Base-by-base conservation (phyloP, 2,113 vertebrate genomes). In the Struthio camelus region DNA sequence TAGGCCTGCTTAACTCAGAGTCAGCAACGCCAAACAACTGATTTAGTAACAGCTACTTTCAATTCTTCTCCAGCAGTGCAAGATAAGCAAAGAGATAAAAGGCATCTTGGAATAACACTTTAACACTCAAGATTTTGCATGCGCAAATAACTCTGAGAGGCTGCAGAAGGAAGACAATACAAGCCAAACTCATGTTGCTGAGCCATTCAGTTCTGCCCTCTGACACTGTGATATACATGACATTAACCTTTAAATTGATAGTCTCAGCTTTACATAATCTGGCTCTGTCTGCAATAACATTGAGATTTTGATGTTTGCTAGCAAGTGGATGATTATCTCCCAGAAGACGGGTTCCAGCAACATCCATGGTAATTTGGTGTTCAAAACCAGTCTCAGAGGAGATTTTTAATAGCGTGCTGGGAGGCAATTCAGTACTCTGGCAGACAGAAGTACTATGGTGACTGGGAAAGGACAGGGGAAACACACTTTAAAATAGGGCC, bases 161-260 rank as follows among this genome's bases (percentile, higher is more conserved):
- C 5, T 76, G 64, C 0, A 1, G 80, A 84, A 84, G 69, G 73
- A 91, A 78, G 85, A 89, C 70, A 87, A 73, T 11, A 79, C 38
- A 48, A 94, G 38, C 62, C 66, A 82, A 93, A 6, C 20, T 78
- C 28, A 12, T 8, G 18, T 17, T 75, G 38, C 81, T 28, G 34
- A 77, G 79, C 67, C n/a, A 51, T 64, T 66, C 0, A 61, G 62
- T 82, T 59, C 79, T 71, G 51, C 54, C 7, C 53, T 65, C 38
- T 42, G 18, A 65, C 30, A 50, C 38, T 42, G 70, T 34, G 88
- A 32, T n/a, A 38, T 56, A 67, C 30, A 4, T 25, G 64, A 70
- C 78, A 80, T 24, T 28, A 84, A 81, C 79, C 76, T 81, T 96
- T 85, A 70, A 61, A 50, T 7, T 46, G 90, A 87, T 58, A 86